A percentile compares a stretch with the other conserved stretches of the same genome.
Evolutionary conservation across 2,888 invertebrate genomes (phyloP).

Genomic region (Macrosiphum euphorbiae): DNA sequence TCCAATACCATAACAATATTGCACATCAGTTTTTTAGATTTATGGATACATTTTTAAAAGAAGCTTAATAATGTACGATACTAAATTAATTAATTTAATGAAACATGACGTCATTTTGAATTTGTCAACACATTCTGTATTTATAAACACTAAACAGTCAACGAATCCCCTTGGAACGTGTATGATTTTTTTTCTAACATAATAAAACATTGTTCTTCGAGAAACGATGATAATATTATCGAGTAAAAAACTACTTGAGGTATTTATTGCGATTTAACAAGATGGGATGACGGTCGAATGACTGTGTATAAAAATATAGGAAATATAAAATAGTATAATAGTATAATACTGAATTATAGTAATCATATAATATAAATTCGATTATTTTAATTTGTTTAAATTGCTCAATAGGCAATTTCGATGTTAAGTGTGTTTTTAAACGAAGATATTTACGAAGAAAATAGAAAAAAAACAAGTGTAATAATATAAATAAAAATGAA

Average conservation of each 20-base stretch:
- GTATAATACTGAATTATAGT: not conserved
- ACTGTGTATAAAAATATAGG: not conserved
- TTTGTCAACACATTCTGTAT: slow-evolving; percentile 53
- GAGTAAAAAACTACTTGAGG: not conserved
- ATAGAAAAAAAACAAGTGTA: not conserved
- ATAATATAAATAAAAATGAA: not conserved
- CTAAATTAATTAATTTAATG: not conserved
- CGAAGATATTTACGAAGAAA: not conserved
- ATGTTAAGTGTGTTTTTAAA: not conserved
- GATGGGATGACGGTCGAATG: not conserved
- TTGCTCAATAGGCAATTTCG: not conserved
- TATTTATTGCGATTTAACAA: not conserved
- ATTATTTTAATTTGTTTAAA: not conserved
- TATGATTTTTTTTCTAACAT: not conserved
- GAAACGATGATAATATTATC: not conserved
- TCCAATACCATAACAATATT: not conserved
- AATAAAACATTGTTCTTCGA: not conserved
- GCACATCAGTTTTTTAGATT: not conserved
- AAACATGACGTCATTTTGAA: slow-evolving; percentile 52
- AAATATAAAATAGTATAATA: not conserved
- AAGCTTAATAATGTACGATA: not conserved
- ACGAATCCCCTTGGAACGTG: slow-evolving; percentile 14
- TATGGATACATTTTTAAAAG: not conserved
- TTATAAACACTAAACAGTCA: slow-evolving; percentile 42
- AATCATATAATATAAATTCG: not conserved